Conservation (phyloP, 2,888 invertebrate genomes). For the Thera britannica region DNA sequence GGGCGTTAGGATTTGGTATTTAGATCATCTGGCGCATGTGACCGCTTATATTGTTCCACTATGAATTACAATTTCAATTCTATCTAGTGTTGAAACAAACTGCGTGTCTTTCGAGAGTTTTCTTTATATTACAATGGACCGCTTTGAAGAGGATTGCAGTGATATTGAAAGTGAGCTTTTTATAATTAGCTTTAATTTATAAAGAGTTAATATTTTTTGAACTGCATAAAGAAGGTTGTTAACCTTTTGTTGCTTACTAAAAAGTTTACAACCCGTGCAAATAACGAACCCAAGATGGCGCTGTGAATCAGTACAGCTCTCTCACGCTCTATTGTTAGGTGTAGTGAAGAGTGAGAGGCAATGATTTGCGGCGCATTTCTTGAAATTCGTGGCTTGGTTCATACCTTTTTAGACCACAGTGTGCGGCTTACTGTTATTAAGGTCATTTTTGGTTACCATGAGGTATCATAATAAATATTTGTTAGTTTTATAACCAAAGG, state of each 20-base stretch:
- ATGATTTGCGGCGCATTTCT: too few species aligned
- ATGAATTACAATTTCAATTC: slow-evolving; percentile 75
- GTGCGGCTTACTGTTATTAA: too few species aligned
- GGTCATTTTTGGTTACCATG: too few species aligned
- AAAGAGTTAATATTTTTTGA: neutral
- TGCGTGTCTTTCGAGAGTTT: slow-evolving; percentile 3
- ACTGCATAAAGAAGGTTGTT: neutral
- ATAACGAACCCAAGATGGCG: too few species aligned
- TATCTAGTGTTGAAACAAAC: slow-evolving; percentile 48
- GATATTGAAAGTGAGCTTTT: slow-evolving; percentile 22
- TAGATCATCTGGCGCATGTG: slow-evolving; percentile 54
- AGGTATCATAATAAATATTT: too few species aligned
- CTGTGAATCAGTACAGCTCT: too few species aligned
- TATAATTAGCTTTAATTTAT: neutral
- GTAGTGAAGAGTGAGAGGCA: too few species aligned
- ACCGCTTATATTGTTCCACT: slow-evolving; percentile 44
- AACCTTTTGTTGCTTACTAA: neutral
- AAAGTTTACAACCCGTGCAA: neutral
- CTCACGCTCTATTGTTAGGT: too few species aligned
- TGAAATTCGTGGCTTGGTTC: too few species aligned
- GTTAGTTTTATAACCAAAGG: too few species aligned
- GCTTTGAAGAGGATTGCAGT: slow-evolving; percentile 41
- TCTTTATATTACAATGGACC: slow-evolving; percentile 18
- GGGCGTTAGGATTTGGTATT: slow-evolving; percentile 63
- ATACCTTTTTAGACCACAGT: too few species aligned